Percentiles rank a stretch among this genome's conserved stretches.
phyloP scores from a whole-genome alignment of 2,888 invertebrate species.

The Ennomos quercinarius region DNA sequence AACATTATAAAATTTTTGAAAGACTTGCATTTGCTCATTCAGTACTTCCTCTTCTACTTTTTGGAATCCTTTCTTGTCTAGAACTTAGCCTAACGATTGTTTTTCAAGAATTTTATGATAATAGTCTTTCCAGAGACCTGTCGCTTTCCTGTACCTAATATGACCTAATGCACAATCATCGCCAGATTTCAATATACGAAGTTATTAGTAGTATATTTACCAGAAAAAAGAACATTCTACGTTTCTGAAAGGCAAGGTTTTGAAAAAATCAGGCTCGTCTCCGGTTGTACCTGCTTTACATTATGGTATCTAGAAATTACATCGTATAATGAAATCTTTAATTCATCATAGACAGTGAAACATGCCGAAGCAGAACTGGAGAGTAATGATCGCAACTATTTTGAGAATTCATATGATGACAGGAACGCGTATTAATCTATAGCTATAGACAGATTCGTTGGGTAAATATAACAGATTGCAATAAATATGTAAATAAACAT shows the following conservation, averaged over 20 bases:
- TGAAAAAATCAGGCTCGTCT: too few relatives aligned
- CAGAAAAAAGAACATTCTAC: neutral
- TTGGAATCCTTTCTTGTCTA: conserved; percentile 71
- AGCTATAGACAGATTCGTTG: conserved; percentile 56
- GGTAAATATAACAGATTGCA: conserved; percentile 74
- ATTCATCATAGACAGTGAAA: conserved; percentile 81
- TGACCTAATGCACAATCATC: conserved; percentile 56
- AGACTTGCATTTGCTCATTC: conserved; percentile 75
- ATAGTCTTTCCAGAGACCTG: conserved; percentile 12
- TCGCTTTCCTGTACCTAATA: conserved; percentile 11
- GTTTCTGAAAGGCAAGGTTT: neutral
- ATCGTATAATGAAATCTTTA: conserved; percentile 28
- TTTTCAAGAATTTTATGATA: conserved; percentile 22
- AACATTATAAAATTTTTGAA: conserved; percentile 70
- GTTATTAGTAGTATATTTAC: neutral
- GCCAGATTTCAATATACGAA: conserved; percentile 31
- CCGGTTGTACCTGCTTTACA: neutral
- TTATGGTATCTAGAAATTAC: neutral
- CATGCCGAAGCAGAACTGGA: conserved; percentile 50
- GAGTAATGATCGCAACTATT: conserved; percentile 24
- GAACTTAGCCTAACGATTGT: conserved; percentile 19
- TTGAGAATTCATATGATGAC: conserved; percentile 8
- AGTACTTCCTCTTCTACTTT: conserved; percentile 72
- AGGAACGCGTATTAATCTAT: conserved; percentile 32
- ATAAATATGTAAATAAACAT: conserved; percentile 82